These are phyloP conservation scores for Plebejus anna DNA, from an alignment of 2,888 invertebrate genomes.

Conservation along the genomic window DNA sequence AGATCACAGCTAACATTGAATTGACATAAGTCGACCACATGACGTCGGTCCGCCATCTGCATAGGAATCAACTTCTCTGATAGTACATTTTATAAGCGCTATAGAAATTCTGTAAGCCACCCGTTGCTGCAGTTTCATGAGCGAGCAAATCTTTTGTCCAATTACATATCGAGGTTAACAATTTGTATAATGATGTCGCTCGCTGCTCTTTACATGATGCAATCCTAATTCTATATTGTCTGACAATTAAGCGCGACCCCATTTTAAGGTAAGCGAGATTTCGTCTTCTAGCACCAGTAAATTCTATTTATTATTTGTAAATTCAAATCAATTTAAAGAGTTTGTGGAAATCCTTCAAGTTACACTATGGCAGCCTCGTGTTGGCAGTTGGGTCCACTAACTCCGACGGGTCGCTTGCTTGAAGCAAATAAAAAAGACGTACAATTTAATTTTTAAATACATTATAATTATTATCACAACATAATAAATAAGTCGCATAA, in stretches of 20 bases:
- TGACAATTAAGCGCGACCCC: conserved; percentile 28
- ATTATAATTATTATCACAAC: conserved; percentile 55
- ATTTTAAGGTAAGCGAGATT: conserved; percentile 31
- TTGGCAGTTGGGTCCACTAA: conserved; percentile 22
- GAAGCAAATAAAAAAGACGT: conserved; percentile 27
- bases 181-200: neutral
- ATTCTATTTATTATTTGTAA: conserved; percentile 27
- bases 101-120: conserved; percentile 46
- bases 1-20: too few species aligned
- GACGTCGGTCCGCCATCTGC: too few species aligned
- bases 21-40: too few species aligned
- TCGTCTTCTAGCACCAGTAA: conserved; percentile 39
- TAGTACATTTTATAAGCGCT: conserved; percentile 61
- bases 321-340: conserved; percentile 31
- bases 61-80: too few species aligned
- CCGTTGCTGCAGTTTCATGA: conserved; percentile 21
- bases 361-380: conserved; percentile 17
- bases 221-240: conserved; percentile 13
- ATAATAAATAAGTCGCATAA: conserved; percentile 61
- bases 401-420: neutral
- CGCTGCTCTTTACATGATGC: neutral
- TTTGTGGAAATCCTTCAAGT: conserved; percentile 4
- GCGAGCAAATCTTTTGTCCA: neutral
- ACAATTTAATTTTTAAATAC: conserved; percentile 42
- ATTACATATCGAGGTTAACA: conserved; percentile 13